Evolutionary conservation across 1,140 invertebrate genomes (phyloP).

Genomic region (Archivesica marissinica): DNA sequence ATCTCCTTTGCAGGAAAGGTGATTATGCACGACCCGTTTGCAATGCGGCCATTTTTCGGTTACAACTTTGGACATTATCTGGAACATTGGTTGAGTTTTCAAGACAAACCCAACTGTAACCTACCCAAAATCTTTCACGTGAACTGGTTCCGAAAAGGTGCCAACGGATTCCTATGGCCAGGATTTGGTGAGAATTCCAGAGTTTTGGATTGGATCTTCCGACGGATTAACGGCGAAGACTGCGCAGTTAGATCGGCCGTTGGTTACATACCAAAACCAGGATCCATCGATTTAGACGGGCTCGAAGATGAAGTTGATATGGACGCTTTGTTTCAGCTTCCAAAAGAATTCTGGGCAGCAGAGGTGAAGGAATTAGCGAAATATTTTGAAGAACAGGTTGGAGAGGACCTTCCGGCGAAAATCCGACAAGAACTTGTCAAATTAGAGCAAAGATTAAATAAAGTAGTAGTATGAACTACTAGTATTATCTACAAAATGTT

Average conservation of each 20-base stretch:
- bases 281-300: slow-evolving; percentile 75
- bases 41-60: slow-evolving; percentile 99
- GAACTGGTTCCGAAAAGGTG: slow-evolving; percentile 98
- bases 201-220: slow-evolving; percentile 97
- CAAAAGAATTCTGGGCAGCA: slow-evolving; percentile 95
- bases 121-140: slow-evolving; percentile 98
- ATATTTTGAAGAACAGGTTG: slow-evolving; percentile 97
- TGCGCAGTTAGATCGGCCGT: slow-evolving; percentile 77
- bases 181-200: slow-evolving; percentile 98
- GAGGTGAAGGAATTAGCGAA: slow-evolving; percentile 93
- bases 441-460: slow-evolving; percentile 71
- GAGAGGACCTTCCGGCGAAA: slow-evolving; percentile 81
- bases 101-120: slow-evolving; percentile 84
- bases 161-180: slow-evolving; percentile 96
- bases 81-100: slow-evolving; percentile 96
- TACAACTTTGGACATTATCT: slow-evolving; percentile 99
- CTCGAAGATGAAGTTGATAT: slow-evolving; percentile 81
- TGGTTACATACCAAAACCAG: slow-evolving; percentile 80
- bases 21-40: slow-evolving; percentile 99
- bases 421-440: slow-evolving; percentile 73
- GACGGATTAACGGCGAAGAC: slow-evolving; percentile 90
- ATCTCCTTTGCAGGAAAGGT: slow-evolving; percentile 89
- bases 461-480: no score
- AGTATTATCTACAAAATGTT: no score
- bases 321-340: slow-evolving; percentile 93